Conservation (phyloP, 2,888 invertebrate genomes). For the Pheosia gnoma region DNA sequence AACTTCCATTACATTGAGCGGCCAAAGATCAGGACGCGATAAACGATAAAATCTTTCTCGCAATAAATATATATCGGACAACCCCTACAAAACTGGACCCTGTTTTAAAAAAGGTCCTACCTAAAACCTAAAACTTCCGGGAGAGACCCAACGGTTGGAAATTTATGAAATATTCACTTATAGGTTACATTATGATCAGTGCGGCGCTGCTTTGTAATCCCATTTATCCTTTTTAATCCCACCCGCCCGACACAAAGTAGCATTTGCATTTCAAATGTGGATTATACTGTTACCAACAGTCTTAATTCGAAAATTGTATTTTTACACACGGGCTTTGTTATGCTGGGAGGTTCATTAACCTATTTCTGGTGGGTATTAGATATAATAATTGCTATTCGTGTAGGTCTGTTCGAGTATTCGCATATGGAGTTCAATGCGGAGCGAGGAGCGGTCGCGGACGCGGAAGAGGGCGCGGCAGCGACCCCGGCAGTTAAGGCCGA, state of each 20-base stretch:
- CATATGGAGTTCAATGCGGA: conserved; percentile 92
- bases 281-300: conserved; percentile 37
- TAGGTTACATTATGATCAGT: conserved; percentile 49
- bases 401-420: conserved; percentile 90
- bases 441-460: conserved; percentile 84
- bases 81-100: conserved; percentile 14
- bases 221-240: conserved; percentile 52
- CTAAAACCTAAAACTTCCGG: conserved; percentile 30
- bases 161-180: conserved; percentile 43
- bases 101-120: conserved; percentile 26
- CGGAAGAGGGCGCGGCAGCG: conserved; percentile 83
- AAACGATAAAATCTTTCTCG: conserved; percentile 5
- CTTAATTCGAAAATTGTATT: conserved; percentile 31
- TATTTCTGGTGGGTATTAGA: background rate
- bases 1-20: background rate
- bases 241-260: conserved; percentile 35
- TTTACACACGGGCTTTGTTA: conserved; percentile 21
- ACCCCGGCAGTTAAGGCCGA: conserved; percentile 85
- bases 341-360: conserved; percentile 12
- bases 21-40: background rate
- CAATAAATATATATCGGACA: conserved; percentile 19
- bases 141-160: conserved; percentile 10
- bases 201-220: conserved; percentile 42
- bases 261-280: conserved; percentile 49
- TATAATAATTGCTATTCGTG: conserved; percentile 1